Conservation (phyloP, 2,113 vertebrate species). For the Aegithalos caudatus region DNA sequence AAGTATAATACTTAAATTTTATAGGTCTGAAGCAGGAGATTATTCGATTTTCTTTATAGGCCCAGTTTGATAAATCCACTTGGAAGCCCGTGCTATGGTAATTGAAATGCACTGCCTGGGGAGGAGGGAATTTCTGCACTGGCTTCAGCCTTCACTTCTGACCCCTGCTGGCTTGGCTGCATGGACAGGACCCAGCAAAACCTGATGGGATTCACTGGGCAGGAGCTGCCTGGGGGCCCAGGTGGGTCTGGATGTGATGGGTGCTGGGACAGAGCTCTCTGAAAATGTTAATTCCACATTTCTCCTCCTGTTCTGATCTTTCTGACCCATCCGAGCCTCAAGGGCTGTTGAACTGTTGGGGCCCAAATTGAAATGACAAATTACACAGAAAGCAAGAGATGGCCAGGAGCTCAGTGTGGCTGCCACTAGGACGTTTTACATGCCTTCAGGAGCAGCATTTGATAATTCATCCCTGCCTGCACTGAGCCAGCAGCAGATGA, state of each 20-base stretch:
- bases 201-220: neutral
- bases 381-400: neutral
- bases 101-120: constrained; percentile 42
- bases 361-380: constrained; percentile 24
- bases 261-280: neutral
- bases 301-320: neutral
- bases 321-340: neutral
- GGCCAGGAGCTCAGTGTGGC: neutral
- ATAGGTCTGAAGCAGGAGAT: constrained; percentile 53
- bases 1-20: constrained; percentile 56
- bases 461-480: neutral
- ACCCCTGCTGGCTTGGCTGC: fast-evolving
- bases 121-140: neutral
- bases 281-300: neutral
- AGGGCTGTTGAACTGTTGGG: neutral
- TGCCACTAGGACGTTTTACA: neutral
- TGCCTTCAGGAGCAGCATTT: neutral
- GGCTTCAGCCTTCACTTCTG: neutral
- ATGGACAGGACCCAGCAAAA: neutral
- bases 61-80: constrained; percentile 61
- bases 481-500: neutral
- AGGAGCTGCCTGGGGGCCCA: neutral
- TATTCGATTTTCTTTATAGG: constrained; percentile 69
- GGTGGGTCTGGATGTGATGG: neutral
- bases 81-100: neutral